A percentile compares a stretch with the other conserved stretches of the same genome.
Evolutionary conservation across 2,888 invertebrate genomes (phyloP).

Genomic region (Ceraclea dissimilis): DNA sequence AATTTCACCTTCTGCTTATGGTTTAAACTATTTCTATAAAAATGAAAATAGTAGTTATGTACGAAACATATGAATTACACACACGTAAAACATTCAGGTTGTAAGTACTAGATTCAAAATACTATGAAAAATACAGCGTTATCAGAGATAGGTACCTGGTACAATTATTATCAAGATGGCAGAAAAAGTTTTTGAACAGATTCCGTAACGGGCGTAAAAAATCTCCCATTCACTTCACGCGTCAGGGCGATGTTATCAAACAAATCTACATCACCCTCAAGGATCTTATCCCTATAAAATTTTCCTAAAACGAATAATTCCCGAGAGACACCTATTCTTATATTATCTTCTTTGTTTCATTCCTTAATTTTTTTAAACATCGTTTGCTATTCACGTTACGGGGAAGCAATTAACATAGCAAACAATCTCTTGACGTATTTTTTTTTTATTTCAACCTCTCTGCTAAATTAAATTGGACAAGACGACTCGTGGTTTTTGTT

Average conservation of each 20-base stretch:
- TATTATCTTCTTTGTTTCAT: background rate
- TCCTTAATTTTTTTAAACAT: background rate
- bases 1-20: too few relatives aligned
- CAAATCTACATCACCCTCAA: slow-evolving; percentile 6
- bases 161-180: background rate
- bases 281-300: slow-evolving; percentile 7
- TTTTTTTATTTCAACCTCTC: background rate
- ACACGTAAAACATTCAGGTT: too few relatives aligned
- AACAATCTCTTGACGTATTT: background rate
- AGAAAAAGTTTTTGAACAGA: background rate
- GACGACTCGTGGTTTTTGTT: too few relatives aligned
- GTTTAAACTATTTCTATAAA: too few relatives aligned
- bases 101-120: too few relatives aligned
- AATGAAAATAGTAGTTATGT: too few relatives aligned
- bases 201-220: background rate
- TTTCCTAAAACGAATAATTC: slow-evolving; percentile 1
- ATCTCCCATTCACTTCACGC: slow-evolving; percentile 7
- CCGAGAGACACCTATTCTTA: background rate
- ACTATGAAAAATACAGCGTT: too few relatives aligned
- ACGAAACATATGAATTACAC: too few relatives aligned
- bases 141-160: too few relatives aligned
- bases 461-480: too few relatives aligned
- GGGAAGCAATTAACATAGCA: slow-evolving; percentile 6
- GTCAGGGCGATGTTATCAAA: slow-evolving; percentile 8
- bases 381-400: background rate